These are phyloP conservation scores for Ctenopoma multispine DNA, from an alignment of 2,797 vertebrate genomes.

Conservation along the genomic window DNA sequence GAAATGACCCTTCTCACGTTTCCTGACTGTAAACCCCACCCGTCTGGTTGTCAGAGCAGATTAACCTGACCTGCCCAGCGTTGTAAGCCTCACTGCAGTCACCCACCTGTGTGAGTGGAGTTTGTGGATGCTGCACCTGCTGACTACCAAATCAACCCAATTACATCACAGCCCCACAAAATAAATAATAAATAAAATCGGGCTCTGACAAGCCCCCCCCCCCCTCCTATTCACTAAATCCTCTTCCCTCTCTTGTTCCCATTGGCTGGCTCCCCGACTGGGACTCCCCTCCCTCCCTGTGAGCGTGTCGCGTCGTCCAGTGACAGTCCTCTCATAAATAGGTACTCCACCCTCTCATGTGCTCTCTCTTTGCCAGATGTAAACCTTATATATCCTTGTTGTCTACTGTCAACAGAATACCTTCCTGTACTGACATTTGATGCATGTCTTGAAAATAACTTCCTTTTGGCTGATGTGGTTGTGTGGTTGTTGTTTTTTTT, in stretches of 20 bases:
- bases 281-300: slow-evolving; percentile 68
- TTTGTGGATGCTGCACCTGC: slow-evolving; percentile 18
- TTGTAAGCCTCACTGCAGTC: neutral
- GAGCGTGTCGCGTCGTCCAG: slow-evolving; percentile 81
- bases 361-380: slow-evolving; percentile 46
- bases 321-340: slow-evolving; percentile 85
- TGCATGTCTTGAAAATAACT: slow-evolving; percentile 65
- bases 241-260: slow-evolving; percentile 84
- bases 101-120: neutral
- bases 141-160: neutral
- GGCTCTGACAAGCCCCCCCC: slow-evolving; percentile 14
- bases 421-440: slow-evolving; percentile 50
- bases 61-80: neutral
- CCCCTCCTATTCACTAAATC: slow-evolving; percentile 67
- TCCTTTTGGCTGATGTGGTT: slow-evolving; percentile 51
- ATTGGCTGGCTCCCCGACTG: slow-evolving; percentile 76
- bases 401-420: slow-evolving; percentile 54
- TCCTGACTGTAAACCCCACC: neutral
- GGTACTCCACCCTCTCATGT: slow-evolving; percentile 77
- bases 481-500: slow-evolving; percentile 20
- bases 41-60: neutral
- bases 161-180: slow-evolving; percentile 5
- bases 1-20: too few relatives aligned
- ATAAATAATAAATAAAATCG: slow-evolving; percentile 23
- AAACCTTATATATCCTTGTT: slow-evolving; percentile 22